A percentile compares a stretch with the other conserved stretches of the same genome.
Conservation (phyloP, 1,140 invertebrate genomes). For the Papilio dardanus region DNA sequence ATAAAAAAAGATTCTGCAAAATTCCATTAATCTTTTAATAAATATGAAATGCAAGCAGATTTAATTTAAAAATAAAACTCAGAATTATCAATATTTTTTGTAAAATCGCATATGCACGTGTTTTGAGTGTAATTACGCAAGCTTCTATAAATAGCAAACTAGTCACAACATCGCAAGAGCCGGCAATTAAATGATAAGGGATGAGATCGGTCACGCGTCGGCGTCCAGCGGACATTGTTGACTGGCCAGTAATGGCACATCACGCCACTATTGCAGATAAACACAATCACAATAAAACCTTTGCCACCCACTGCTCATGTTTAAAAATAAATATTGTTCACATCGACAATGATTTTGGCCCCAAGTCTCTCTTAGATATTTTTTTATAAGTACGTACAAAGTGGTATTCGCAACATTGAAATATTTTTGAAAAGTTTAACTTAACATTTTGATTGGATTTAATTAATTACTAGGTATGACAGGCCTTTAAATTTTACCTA, state of each 20-base stretch:
- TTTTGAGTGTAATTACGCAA: background rate
- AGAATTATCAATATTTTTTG: background rate
- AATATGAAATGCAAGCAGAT: too few species aligned
- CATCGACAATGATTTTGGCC: background rate
- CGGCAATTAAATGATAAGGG: conserved; percentile 42
- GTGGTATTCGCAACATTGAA: too few species aligned
- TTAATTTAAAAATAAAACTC: too few species aligned
- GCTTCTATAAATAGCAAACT: conserved; percentile 13
- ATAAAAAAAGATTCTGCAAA: too few species aligned
- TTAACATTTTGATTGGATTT: too few species aligned
- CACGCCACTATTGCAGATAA: conserved; percentile 71
- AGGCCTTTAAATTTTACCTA: too few species aligned
- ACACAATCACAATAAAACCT: conserved; percentile 55
- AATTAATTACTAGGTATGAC: too few species aligned
- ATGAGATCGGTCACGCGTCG: conserved; percentile 40
- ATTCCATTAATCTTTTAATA: too few species aligned
- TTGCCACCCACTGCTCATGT: conserved; percentile 52
- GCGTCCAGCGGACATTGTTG: conserved; percentile 7
- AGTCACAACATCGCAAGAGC: conserved; percentile 35
- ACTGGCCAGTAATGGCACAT: conserved; percentile 58
- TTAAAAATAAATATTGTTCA: conserved; percentile 28
- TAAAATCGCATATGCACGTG: background rate
- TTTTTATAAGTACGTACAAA: too few species aligned
- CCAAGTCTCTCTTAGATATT: too few species aligned
- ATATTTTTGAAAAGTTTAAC: too few species aligned